A percentile compares a stretch with the other conserved stretches of the same genome.
phyloP scores from a whole-genome alignment of 2,113 vertebrate species.

The Stegostoma tigrinum region DNA sequence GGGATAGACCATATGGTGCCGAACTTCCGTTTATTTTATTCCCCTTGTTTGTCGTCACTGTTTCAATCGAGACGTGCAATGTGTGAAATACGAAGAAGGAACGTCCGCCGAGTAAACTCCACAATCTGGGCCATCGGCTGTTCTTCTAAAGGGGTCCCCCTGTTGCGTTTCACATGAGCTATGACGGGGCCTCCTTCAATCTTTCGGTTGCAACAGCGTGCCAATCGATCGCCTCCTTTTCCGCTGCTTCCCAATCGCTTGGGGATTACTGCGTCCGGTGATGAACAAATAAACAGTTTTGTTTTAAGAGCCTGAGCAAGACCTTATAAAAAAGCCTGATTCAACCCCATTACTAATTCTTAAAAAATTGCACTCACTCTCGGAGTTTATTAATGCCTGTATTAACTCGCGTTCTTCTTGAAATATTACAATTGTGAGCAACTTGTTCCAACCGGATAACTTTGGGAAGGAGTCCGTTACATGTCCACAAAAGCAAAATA shows the following conservation, averaged over 20 bases:
- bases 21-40: neutral
- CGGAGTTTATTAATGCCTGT: neutral
- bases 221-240: neutral
- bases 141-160: neutral
- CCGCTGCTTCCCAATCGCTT: neutral
- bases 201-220: neutral
- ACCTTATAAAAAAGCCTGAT: neutral
- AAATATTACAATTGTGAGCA: neutral
- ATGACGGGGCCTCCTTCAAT: neutral
- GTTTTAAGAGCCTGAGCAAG: neutral
- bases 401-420: neutral
- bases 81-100: neutral
- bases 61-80: neutral
- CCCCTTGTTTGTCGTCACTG: neutral
- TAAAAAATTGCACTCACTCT: neutral
- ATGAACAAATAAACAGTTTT: neutral
- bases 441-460: neutral
- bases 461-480: neutral
- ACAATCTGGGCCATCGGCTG: neutral
- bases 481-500: neutral
- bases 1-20: neutral
- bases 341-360: neutral
- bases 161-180: neutral
- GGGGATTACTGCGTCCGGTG: neutral
- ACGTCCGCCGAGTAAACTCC: neutral